Conservation (phyloP, 2,888 invertebrate species). For the Tromatobia lineatoria region DNA sequence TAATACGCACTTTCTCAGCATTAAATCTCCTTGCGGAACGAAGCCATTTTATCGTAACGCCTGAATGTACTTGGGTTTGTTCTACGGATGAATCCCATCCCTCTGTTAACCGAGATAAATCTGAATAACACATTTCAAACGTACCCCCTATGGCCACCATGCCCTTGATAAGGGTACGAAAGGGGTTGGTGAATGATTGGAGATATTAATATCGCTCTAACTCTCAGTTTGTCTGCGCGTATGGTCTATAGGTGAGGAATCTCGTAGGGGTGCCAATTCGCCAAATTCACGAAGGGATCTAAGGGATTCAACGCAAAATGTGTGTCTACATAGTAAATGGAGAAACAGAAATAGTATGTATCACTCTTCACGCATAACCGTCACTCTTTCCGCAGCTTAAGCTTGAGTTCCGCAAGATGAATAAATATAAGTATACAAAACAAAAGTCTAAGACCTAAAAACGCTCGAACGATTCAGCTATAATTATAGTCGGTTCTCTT, state of each 20-base stretch:
- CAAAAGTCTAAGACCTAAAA: conserved; percentile 11
- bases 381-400: conserved; percentile 17
- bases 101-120: conserved; percentile 82
- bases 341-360: conserved; percentile 33
- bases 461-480: background rate
- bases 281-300: conserved; percentile 65
- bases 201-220: conserved; percentile 83
- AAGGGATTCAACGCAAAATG: conserved; percentile 30
- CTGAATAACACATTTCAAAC: conserved; percentile 83
- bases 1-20: conserved; percentile 67
- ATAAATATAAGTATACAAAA: conserved; percentile 23
- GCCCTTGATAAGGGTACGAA: conserved; percentile 83
- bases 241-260: conserved; percentile 13
- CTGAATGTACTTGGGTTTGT: conserved; percentile 78
- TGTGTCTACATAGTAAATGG: conserved; percentile 22
- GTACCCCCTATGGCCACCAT: conserved; percentile 77
- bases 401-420: background rate
- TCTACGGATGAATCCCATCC: conserved; percentile 79
- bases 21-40: conserved; percentile 77
- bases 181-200: conserved; percentile 85
- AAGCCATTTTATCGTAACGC: conserved; percentile 75
- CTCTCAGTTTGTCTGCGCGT: conserved; percentile 53
- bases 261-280: conserved; percentile 78
- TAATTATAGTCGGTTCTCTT: background rate
- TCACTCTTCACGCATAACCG: conserved; percentile 8